Conservation (phyloP, 2,113 vertebrate genomes). For the Coracopsis vasa region DNA sequence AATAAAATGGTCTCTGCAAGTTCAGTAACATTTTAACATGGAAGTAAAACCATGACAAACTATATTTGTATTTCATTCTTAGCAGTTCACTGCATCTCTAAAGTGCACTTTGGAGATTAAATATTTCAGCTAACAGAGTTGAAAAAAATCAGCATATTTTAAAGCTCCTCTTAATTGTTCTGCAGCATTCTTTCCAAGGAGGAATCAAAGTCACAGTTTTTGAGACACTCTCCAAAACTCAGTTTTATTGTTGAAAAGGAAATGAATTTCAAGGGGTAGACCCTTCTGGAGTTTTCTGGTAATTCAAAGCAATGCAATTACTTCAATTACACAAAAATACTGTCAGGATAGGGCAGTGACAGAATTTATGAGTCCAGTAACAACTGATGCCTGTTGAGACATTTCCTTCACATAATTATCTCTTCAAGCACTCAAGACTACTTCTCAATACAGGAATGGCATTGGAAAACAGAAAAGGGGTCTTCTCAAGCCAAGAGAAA, state of each 20-base stretch:
- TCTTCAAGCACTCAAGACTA: not conserved
- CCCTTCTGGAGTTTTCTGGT: not conserved
- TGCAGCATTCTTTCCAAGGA: not conserved
- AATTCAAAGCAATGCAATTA: not conserved
- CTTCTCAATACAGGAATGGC: accelerated
- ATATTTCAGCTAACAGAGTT: not conserved
- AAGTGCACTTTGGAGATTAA: not conserved
- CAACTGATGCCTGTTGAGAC: not conserved
- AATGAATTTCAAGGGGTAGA: not conserved
- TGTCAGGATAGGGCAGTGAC: accelerated
- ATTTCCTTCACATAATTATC: not conserved
- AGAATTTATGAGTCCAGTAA: not conserved
- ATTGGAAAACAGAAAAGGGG: not conserved
- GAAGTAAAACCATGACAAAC: not conserved
- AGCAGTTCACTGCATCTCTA: not conserved
- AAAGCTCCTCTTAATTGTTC: not conserved
- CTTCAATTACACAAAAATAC: not conserved
- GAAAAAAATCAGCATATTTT: not conserved
- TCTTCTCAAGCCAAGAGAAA: not conserved
- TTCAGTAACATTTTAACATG: not conserved
- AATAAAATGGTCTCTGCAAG: not conserved
- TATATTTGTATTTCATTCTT: not conserved
- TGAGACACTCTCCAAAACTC: not conserved
- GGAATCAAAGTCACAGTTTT: not conserved
- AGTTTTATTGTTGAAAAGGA: not conserved